A percentile compares a stretch with the other conserved stretches of the same genome.
Evolutionary conservation across 2,113 vertebrate species (phyloP).

Genomic region (Rhinolophus ferrumequinum): DNA sequence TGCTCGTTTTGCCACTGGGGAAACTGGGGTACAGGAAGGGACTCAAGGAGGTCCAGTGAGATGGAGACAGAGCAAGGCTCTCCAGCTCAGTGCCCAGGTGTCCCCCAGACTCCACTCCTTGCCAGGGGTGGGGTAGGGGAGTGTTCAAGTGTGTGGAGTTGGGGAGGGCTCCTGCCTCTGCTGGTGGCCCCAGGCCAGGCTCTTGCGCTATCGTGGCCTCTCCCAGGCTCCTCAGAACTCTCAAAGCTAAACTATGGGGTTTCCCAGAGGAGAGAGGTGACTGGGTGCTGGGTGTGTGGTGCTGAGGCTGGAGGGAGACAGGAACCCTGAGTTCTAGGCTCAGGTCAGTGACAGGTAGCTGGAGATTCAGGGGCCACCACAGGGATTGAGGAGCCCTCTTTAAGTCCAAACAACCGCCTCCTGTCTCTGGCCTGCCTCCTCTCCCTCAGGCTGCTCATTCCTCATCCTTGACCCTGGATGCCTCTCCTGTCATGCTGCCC

Average conservation of each 20-base stretch:
- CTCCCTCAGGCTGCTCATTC: background rate
- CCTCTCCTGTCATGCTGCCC: background rate
- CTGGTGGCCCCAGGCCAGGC: background rate
- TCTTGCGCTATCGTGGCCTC: background rate
- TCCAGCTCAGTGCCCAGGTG: background rate
- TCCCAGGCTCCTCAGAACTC: background rate
- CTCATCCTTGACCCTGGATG: background rate
- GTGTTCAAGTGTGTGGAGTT: background rate
- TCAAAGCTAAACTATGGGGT: background rate
- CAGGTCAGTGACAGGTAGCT: background rate
- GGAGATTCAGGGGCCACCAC: too few relatives aligned
- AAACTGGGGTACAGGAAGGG: background rate
- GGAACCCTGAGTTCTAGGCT: background rate
- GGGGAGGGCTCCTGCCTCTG: background rate
- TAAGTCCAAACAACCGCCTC: background rate
- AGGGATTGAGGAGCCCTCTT: background rate
- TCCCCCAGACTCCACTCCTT: background rate
- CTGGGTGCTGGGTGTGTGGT: background rate
- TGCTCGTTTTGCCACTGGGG: background rate
- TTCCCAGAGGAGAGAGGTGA: background rate
- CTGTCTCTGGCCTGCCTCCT: background rate
- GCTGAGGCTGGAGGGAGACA: background rate
- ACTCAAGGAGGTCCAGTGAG: background rate
- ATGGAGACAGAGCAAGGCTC: background rate
- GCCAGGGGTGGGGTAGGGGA: too few relatives aligned